Evolutionary conservation across 2,888 invertebrate species (phyloP), one percentile per base, ranked within the genome.

Genomic region (Smittia sp.): DNA sequence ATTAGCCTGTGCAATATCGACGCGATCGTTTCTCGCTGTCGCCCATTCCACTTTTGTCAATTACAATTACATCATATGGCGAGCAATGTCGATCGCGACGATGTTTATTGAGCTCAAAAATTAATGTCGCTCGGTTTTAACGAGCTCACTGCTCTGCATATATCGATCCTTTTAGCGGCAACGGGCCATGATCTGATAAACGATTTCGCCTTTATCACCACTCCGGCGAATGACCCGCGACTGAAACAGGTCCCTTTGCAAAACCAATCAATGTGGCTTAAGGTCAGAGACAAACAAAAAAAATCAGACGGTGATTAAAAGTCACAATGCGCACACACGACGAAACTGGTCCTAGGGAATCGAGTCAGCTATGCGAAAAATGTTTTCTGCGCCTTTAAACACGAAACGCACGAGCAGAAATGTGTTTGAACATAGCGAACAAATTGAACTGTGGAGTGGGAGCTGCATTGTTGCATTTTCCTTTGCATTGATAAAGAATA

Each of bases 401-500:
- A 46, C 46, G 46, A 46, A 46, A 11, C n/a, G 15, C 3, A 11
- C 3, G n/a, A 2, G n/a, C 11, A 46, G 46, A 46, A 46, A 58
- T 46, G 2, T 11, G 46, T n/a, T 15, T 46, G 13, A 46, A 46
- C n/a, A 58, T 58, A 13, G 22, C 18, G 9, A 58, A 6, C 58
- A 58, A 58, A 58, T 22, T 13, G 22, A 22, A 22, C 3, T 13
- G 18, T 9, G 9, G 58, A 58, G 11, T 1, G 22, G 58, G 58
- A 22, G 58, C 7, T 46, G 58, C 58, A 58, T 22, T 58, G 58
- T 22, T 58, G n/a, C 22, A 18, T 58, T 58, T n/a, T 58, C 58
- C 46, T 46, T 58, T 46, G 46, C 46, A 46, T n/a, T 46, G 46
- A 6, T 58, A 7, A 58, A 58, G 58, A 58, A 58, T 58, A 58